Evolutionary conservation across 2,888 invertebrate genomes (phyloP), one percentile per base, ranked within the genome.

Genomic region (Adelognathus sp.): DNA sequence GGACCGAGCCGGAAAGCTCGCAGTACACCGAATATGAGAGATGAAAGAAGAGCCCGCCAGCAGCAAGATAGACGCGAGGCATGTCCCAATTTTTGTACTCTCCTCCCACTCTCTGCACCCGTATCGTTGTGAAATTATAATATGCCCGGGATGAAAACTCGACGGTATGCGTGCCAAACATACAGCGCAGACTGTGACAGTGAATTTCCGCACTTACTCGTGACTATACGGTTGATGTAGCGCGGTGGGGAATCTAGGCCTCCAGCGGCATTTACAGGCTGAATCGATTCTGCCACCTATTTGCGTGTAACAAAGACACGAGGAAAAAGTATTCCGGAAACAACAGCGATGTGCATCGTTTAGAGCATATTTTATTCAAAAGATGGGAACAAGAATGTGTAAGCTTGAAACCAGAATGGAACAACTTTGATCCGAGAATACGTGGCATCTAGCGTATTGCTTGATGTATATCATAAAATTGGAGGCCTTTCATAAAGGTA

Each of bases 1-100:
- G n/a, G n/a, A n/a, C n/a, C n/a, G n/a, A 36, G 50, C 50, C 67
- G 67, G 71, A 76, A 46, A 36, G 58, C 24, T 11, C 11, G 21
- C 50, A 56, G 50, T 66, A 70, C 70, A 64, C 63, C 58, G 36
- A 54, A 71, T 33, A 31, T 64, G 33, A 73, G 66, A 71, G 39
- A 64, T 58, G 61, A 39, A 71, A 52, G 58, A 74, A 33, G 46
- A 27, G 60, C 18, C n/a, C 29, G 39, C 52, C 27, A 71, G 61
- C 21, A n/a, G 31, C 24, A 56, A 66, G 54, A 39, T 72, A 31
- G 66, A 71, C 52, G 29, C 56, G 54, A 74, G 39, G 11, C 52
- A 39, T 54, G 46, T 67, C 24, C 58, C 29, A 31, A 63, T 54
- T 67, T 60, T 46, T 67, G 14, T 44, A 63, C 46, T 60, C 46